These are phyloP conservation scores for Ips nitidus DNA, from an alignment of 1,140 invertebrate species.

Conservation along the genomic window DNA sequence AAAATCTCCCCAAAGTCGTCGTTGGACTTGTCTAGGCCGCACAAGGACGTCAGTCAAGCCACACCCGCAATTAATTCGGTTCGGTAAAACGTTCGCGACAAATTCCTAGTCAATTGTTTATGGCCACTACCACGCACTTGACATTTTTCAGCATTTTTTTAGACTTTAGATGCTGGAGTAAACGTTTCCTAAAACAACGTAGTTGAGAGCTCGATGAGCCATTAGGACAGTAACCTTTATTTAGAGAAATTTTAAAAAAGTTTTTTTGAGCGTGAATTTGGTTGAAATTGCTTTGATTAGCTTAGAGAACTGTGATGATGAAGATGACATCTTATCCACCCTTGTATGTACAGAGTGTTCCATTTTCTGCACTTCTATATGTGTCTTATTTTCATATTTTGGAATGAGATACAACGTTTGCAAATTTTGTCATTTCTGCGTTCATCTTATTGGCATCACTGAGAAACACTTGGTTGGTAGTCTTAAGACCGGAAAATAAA, in stretches of 20 bases:
- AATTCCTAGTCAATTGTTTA: conserved; percentile 18
- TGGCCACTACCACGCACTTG: conserved; percentile 6
- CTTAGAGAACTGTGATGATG: too few relatives aligned
- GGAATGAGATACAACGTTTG: too few relatives aligned
- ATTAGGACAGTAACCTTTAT: background rate
- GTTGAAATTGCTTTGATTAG: too few relatives aligned
- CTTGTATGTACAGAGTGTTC: too few relatives aligned
- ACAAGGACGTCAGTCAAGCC: conserved; percentile 20
- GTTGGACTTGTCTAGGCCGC: conserved; percentile 11
- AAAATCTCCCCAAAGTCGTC: background rate
- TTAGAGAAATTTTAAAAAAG: background rate
- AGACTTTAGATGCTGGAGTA: background rate
- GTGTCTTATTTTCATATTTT: too few relatives aligned
- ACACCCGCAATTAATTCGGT: conserved; percentile 19
- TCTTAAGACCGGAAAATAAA: conserved; percentile 18
- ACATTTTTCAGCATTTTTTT: background rate
- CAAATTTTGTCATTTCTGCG: too few relatives aligned
- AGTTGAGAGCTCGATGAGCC: background rate
- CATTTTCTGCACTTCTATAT: too few relatives aligned
- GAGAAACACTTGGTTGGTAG: background rate
- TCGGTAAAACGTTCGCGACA: conserved; percentile 10
- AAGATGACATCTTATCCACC: too few relatives aligned
- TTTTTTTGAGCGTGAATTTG: background rate
- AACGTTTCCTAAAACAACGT: background rate
- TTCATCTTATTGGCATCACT: too few relatives aligned